Evolutionary conservation across 2,888 invertebrate species (phyloP).

Genomic region (Tinea pellionella): DNA sequence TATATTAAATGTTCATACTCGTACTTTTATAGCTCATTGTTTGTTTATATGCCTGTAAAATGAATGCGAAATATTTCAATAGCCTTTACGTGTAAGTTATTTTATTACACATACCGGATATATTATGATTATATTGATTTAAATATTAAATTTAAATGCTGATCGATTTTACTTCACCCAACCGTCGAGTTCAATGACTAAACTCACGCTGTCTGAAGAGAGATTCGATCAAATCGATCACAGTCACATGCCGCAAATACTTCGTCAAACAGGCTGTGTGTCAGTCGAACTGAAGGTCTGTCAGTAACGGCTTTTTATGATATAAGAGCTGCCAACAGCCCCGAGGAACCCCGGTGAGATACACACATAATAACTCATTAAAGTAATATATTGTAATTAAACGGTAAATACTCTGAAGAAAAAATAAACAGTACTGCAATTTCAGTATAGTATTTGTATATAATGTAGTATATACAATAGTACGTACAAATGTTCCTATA

Average conservation of each 20-base stretch:
- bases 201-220: slow-evolving; percentile 48
- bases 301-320: slow-evolving; percentile 31
- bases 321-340: slow-evolving; percentile 41
- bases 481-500: neutral
- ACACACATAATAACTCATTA: slow-evolving; percentile 30
- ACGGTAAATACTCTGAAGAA: neutral
- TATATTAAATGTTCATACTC: neutral
- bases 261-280: slow-evolving; percentile 37
- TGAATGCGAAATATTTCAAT: too few species aligned
- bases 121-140: neutral
- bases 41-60: neutral
- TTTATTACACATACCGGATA: too few species aligned
- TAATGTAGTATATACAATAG: neutral
- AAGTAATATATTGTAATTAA: neutral
- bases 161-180: neutral
- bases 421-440: too few species aligned
- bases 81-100: too few species aligned
- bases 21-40: neutral
- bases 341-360: slow-evolving; percentile 39
- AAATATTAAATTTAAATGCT: neutral
- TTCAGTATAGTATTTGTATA: neutral
- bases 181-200: slow-evolving; percentile 24
- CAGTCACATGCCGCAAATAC: slow-evolving; percentile 59
- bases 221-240: slow-evolving; percentile 63
- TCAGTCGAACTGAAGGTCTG: slow-evolving; percentile 30